These are phyloP conservation scores for Anableps anableps DNA, from an alignment of 2,797 vertebrate genomes.

Conservation along the genomic window DNA sequence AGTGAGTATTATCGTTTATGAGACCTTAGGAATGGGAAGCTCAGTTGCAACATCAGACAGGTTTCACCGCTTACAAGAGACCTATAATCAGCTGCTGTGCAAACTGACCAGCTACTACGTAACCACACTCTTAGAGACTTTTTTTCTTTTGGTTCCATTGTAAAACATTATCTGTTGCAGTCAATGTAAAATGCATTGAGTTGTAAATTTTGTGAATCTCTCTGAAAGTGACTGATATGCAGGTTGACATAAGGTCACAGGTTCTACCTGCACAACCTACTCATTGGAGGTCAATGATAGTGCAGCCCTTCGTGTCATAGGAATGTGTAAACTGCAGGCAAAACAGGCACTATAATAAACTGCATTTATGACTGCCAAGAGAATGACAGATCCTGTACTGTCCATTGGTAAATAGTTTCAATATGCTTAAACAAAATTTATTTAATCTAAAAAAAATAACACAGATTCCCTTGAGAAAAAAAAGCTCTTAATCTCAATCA, in stretches of 20 bases:
- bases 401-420: neutral
- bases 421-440: neutral
- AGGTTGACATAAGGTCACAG: neutral
- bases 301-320: conserved; percentile 14
- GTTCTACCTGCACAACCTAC: neutral
- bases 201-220: conserved; percentile 2
- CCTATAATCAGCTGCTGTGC: conserved; percentile 16
- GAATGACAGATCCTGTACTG: neutral
- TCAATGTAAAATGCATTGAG: neutral
- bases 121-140: conserved; percentile 24
- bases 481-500: neutral
- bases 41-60: conserved; percentile 29
- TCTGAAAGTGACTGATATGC: conserved; percentile 8
- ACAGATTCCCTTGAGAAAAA: neutral
- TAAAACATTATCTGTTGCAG: neutral
- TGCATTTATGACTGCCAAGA: neutral
- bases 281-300: conserved; percentile 19
- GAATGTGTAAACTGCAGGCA: conserved; percentile 51
- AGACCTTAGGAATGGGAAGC: neutral
- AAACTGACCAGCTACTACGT: conserved; percentile 11
- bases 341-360: conserved; percentile 57
- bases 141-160: neutral
- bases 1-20: neutral
- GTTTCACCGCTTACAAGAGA: conserved; percentile 4
- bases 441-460: neutral